Evolutionary conservation across 2,113 vertebrate genomes (phyloP), one percentile per base, ranked within the genome.

Genomic region (Dinomys branickii): DNA sequence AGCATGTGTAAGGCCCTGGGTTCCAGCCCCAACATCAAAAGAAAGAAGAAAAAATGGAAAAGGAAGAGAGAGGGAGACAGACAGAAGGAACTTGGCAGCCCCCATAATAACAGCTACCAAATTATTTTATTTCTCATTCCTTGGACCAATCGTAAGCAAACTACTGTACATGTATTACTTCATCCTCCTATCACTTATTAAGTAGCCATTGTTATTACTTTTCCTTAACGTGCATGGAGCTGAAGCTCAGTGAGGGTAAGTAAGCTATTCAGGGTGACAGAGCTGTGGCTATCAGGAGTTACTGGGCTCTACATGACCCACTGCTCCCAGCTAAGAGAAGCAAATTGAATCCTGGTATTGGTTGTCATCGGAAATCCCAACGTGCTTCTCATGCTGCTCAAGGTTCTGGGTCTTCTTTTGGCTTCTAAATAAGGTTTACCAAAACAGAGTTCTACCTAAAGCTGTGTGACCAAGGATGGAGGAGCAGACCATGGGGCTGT

Each of bases 401-500:
- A 90, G 41, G 26, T 33, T 61, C 69, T 24, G 4, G n/a, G 24
- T 71, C 84, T 93, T 69, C 71, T 91, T 87, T 91, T 3, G 10
- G 41, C 54, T 92, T 35, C 61, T 90, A 88, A 78, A 47, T 78
- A 35, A 91, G 44, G 88, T 44, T 87, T 77, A 88, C n/a, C 28
- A 56, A 91, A 65, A 28, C 78, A 91, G 75, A 95, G 8, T 81
- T 94, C 69, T 88, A 96, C 56, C 54, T 41, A 93, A 77, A 92
- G 33, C 13, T 71, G 0, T 78, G 47, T 81, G 65, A 87, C 85
- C n/a, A 41, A 65, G 94, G 94, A 90, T 67, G 11, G 56, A 73
- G 82, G 17, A 77, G 26, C 13, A 26, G 14, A 65, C 11, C 3
- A 59, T 7, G n/a, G 90, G 54, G 81, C 56, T 35, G 1, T 13